A percentile compares a stretch with the other conserved stretches of the same genome.
These are phyloP conservation scores for Julus scandinavius DNA, from an alignment of 2,888 invertebrate species.

Conservation along the genomic window DNA sequence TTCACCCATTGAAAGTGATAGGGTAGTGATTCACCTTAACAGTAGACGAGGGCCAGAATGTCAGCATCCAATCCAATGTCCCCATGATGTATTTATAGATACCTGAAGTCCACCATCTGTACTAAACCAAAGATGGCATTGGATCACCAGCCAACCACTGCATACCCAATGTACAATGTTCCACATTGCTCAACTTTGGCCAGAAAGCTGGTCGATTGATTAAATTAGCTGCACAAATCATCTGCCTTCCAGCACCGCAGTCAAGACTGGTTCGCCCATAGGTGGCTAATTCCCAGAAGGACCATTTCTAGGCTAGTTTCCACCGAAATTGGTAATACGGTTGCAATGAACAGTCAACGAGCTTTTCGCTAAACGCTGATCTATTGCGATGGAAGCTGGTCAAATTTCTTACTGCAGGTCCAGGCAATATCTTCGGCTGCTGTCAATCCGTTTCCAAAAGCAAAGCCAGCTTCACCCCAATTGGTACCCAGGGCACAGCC, in stretches of 20 bases:
- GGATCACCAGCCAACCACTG: not conserved
- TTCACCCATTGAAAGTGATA: too few relatives aligned
- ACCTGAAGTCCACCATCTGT: not conserved
- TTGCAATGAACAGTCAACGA: slow-evolving; percentile 20
- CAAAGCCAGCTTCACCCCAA: not conserved
- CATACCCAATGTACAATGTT: not conserved
- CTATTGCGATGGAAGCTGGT: not conserved
- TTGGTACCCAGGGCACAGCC: not conserved
- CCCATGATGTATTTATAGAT: too few relatives aligned
- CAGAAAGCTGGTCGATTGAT: not conserved
- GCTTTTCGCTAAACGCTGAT: slow-evolving; percentile 22
- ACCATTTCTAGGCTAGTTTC: slow-evolving; percentile 13
- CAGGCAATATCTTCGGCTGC: not conserved
- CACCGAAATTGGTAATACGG: not conserved
- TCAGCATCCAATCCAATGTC: too few relatives aligned
- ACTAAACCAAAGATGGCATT: not conserved
- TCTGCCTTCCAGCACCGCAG: not conserved
- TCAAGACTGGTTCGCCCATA: not conserved
- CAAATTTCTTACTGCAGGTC: not conserved
- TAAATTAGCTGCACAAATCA: slow-evolving; percentile 37
- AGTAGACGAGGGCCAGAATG: too few relatives aligned
- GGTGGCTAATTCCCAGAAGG: slow-evolving; percentile 12
- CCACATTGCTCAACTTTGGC: not conserved
- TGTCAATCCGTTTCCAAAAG: not conserved
- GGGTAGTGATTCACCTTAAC: too few relatives aligned